Conservation (phyloP, 2,113 vertebrate genomes). For the Plotosus lineatus region DNA sequence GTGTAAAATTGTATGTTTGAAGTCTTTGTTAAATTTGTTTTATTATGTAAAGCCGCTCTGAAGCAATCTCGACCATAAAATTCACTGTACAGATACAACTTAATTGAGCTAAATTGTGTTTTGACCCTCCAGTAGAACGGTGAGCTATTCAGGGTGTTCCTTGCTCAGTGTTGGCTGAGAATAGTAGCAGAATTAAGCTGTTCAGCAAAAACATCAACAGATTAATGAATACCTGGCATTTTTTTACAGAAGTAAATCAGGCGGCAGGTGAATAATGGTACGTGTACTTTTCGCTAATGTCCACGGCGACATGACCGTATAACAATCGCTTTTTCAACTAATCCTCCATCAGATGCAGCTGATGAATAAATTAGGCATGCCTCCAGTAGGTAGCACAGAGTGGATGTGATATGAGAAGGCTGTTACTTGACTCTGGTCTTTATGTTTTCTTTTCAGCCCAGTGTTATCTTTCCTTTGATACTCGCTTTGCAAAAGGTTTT, state of each 20-base stretch:
- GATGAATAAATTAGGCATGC: slow-evolving; percentile 72
- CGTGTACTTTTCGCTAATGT: not conserved
- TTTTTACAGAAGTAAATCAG: not conserved
- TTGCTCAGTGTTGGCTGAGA: too few species aligned
- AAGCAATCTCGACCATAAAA: too few species aligned
- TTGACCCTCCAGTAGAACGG: too few species aligned
- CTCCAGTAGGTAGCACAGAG: slow-evolving; percentile 61
- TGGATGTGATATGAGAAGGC: slow-evolving; percentile 61
- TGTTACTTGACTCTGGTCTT: slow-evolving; percentile 64
- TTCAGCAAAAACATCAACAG: too few species aligned
- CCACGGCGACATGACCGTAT: not conserved
- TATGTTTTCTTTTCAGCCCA: slow-evolving; percentile 62
- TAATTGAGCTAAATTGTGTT: too few species aligned
- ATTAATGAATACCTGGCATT: too few species aligned
- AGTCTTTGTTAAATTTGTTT: too few species aligned
- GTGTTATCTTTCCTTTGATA: slow-evolving; percentile 61
- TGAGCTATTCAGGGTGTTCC: too few species aligned
- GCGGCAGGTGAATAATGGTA: not conserved
- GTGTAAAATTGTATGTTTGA: too few species aligned
- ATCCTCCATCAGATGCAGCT: slow-evolving; percentile 57
- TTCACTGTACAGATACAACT: too few species aligned
- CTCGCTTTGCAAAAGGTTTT: slow-evolving; percentile 60
- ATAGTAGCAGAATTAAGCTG: too few species aligned
- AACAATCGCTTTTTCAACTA: slow-evolving; percentile 62
- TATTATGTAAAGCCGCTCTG: too few species aligned